Evolutionary conservation across 1,140 invertebrate species (phyloP).

Genomic region (Cotesia vestalis): DNA sequence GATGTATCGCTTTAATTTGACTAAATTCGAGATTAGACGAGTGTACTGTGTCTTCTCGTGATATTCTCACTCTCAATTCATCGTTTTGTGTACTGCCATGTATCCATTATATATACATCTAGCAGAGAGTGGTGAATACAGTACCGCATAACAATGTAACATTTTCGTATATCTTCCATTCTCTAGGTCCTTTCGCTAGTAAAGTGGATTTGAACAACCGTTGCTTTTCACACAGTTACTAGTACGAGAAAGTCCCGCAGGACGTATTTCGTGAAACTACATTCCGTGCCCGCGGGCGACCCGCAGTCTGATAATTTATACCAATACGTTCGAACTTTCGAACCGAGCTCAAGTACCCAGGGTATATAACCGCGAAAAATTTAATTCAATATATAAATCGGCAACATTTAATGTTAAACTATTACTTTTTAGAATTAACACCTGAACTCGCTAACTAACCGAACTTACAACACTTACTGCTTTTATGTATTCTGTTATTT

Average conservation of each 20-base stretch:
- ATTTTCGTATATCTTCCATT: conserved; percentile 8
- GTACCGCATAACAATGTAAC: conserved; percentile 11
- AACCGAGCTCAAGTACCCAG: not conserved
- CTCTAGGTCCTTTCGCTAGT: conserved; percentile 11
- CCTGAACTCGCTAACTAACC: no score
- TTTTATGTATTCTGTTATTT: no score
- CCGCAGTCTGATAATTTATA: conserved; percentile 3
- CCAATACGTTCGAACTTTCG: not conserved
- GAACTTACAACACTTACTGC: no score
- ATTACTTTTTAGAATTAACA: no score
- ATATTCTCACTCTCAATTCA: not conserved
- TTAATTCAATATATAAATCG: conserved; percentile 6
- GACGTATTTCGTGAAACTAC: conserved; percentile 16
- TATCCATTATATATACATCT: not conserved
- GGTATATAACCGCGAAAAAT: not conserved
- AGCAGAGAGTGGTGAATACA: not conserved
- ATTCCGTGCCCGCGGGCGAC: not conserved
- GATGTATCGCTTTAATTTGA: conserved; percentile 4
- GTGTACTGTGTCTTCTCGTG: conserved; percentile 5
- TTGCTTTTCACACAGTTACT: conserved; percentile 6
- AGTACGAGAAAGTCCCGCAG: conserved; percentile 14
- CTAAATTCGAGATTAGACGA: conserved; percentile 13
- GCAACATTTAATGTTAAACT: no score
- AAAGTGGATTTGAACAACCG: conserved; percentile 23
- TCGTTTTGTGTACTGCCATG: not conserved